These are phyloP conservation scores for Oedothorax gibbosus DNA, from an alignment of 1,140 invertebrate genomes.

Conservation along the genomic window DNA sequence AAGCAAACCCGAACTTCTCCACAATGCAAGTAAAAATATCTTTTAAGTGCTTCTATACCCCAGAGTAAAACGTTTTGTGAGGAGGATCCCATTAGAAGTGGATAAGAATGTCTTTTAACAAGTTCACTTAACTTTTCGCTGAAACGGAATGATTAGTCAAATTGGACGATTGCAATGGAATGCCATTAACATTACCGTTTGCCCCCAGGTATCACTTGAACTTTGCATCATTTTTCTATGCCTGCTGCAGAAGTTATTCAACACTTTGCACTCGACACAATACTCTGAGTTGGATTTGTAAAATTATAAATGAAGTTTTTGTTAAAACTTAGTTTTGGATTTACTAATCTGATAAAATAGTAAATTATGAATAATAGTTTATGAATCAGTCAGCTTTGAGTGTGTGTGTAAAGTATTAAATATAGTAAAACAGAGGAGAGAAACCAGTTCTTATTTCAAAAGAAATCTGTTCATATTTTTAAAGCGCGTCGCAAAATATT, in stretches of 20 bases:
- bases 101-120: background rate
- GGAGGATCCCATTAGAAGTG: background rate
- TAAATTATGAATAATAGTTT: too few relatives aligned
- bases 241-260: background rate
- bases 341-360: too few relatives aligned
- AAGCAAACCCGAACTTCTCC: background rate
- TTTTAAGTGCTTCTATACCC: background rate
- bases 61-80: background rate
- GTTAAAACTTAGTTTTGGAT: too few relatives aligned
- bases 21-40: background rate
- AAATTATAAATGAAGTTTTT: too few relatives aligned
- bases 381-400: too few relatives aligned
- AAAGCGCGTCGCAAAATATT: too few relatives aligned
- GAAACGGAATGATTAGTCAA: slow-evolving; percentile 33
- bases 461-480: too few relatives aligned
- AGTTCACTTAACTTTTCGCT: slow-evolving; percentile 1
- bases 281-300: too few relatives aligned
- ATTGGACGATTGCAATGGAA: slow-evolving; percentile 32
- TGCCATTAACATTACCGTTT: slow-evolving; percentile 27
- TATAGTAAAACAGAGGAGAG: too few relatives aligned
- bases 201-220: background rate
- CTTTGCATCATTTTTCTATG: slow-evolving; percentile 14
- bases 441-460: too few relatives aligned
- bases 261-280: too few relatives aligned
- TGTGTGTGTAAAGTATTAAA: too few relatives aligned